A percentile compares a stretch with the other conserved stretches of the same genome.
Conservation (phyloP, 2,888 invertebrate species). For the Choreutis nemorana region DNA sequence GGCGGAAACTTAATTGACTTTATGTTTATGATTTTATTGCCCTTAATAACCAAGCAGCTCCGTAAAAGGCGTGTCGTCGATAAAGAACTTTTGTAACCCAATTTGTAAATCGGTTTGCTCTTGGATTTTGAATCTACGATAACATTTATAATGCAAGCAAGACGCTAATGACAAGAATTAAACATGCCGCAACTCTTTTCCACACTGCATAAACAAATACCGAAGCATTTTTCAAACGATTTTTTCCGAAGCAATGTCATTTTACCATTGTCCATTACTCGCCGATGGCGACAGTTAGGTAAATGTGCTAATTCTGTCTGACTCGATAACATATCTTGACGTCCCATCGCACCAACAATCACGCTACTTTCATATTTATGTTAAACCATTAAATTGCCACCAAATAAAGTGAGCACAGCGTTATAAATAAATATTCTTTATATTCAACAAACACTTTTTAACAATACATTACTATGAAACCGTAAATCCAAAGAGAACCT, state of each 20-base stretch:
- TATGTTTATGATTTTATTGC: constrained; percentile 18
- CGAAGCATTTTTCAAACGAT: too few relatives aligned
- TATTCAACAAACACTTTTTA: background rate
- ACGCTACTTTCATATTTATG: too few relatives aligned
- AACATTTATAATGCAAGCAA: too few relatives aligned
- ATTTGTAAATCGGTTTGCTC: too few relatives aligned
- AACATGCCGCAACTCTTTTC: too few relatives aligned
- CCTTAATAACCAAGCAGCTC: constrained; percentile 14
- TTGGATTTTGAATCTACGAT: too few relatives aligned
- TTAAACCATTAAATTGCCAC: background rate
- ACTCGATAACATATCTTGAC: constrained; percentile 6
- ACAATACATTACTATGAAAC: background rate
- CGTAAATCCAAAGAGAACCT: constrained; percentile 7
- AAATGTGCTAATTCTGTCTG: constrained; percentile 3
- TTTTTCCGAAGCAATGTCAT: too few relatives aligned
- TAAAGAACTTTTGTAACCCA: too few relatives aligned
- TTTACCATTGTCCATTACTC: background rate
- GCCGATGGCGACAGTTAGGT: constrained; percentile 5
- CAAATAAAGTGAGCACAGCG: background rate
- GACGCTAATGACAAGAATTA: too few relatives aligned
- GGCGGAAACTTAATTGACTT: constrained; percentile 21
- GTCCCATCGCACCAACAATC: background rate
- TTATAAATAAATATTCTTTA: background rate
- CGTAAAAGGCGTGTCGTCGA: too few relatives aligned
- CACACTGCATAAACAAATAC: too few relatives aligned